Percentiles rank a stretch among this genome's conserved stretches.
These are phyloP conservation scores for Aspidoscelis tigris DNA, from an alignment of 2,113 vertebrate genomes.

Conservation along the genomic window DNA sequence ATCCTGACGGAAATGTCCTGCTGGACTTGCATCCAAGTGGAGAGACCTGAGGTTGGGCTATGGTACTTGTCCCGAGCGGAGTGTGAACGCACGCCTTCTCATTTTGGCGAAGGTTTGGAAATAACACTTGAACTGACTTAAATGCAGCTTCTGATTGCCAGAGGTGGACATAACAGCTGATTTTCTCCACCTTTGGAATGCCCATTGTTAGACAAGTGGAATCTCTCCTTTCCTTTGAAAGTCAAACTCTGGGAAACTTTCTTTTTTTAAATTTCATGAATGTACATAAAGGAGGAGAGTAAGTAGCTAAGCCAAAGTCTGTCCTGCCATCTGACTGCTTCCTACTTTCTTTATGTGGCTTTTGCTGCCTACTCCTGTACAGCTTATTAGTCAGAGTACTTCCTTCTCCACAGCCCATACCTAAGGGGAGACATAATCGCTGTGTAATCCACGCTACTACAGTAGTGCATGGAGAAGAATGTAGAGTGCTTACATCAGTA, in stretches of 20 bases:
- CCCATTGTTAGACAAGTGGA: neutral
- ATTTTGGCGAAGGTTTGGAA: neutral
- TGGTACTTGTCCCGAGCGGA: neutral
- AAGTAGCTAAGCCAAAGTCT: neutral
- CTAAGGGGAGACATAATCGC: constrained; percentile 48
- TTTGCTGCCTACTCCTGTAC: constrained; percentile 3
- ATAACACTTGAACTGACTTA: constrained; percentile 1
- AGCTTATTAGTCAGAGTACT: neutral
- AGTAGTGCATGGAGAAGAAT: constrained; percentile 27
- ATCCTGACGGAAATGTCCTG: too few relatives aligned
- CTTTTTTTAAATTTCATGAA: neutral
- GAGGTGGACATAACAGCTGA: constrained; percentile 19
- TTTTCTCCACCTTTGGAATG: neutral
- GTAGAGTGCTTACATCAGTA: constrained; percentile 30
- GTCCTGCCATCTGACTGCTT: neutral
- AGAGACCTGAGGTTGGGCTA: neutral
- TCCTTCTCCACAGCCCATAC: neutral
- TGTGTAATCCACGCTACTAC: neutral
- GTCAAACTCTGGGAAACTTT: neutral
- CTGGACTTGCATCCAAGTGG: neutral
- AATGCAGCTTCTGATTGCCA: constrained; percentile 24
- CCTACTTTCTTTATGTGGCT: neutral
- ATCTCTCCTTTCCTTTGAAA: neutral
- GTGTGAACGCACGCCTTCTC: too few relatives aligned
- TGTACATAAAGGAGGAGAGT: neutral